Percentiles rank a stretch among this genome's conserved stretches.
These are phyloP conservation scores for Bembecia ichneumoniformis DNA, from an alignment of 2,888 invertebrate species.

Conservation along the genomic window DNA sequence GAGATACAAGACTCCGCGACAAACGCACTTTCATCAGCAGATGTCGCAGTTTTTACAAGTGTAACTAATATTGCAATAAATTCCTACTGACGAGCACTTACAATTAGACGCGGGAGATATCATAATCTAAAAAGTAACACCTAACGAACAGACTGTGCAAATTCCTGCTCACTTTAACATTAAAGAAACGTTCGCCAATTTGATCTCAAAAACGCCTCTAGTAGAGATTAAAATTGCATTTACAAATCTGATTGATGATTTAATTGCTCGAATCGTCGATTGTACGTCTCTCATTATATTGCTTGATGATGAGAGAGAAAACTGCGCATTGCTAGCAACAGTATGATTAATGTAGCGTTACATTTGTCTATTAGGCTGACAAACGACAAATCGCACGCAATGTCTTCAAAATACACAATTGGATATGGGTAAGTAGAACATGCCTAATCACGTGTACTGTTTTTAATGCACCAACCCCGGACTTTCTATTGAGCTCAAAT, in stretches of 20 bases:
- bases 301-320: constrained; percentile 19
- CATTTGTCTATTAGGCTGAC: constrained; percentile 7
- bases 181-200: background rate
- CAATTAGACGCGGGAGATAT: background rate
- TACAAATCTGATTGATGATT: background rate
- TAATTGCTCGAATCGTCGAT: background rate
- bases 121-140: background rate
- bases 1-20: too few species aligned
- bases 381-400: constrained; percentile 10
- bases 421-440: constrained; percentile 16
- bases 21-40: background rate
- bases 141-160: background rate
- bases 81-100: background rate
- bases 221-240: background rate
- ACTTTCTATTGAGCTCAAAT: too few species aligned
- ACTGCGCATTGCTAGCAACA: constrained; percentile 16
- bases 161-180: background rate
- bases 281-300: background rate
- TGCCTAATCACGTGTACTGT: background rate
- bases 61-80: background rate
- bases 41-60: background rate
- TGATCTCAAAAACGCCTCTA: background rate
- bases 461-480: too few species aligned
- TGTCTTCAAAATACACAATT: constrained; percentile 11
- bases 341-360: constrained; percentile 29